Evolutionary conservation across 2,113 vertebrate genomes (phyloP).

Genomic region (Psilopogon haemacephalus): DNA sequence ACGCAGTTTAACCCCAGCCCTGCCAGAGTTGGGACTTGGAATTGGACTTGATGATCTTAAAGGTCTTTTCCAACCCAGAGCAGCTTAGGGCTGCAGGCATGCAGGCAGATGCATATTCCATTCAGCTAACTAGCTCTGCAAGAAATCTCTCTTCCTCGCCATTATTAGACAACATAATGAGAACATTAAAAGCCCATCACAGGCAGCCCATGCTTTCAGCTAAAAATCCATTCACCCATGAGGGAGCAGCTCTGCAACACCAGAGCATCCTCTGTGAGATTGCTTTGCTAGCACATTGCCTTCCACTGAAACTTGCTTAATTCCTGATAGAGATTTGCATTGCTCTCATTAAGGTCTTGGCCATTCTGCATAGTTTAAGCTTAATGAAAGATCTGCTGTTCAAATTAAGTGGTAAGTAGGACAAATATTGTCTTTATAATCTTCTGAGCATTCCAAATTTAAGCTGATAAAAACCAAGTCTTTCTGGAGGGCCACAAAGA

Average conservation of each 20-base stretch:
- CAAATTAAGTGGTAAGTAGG: not conserved
- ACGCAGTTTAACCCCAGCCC: too few species aligned
- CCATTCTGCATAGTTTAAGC: not conserved
- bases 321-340: slow-evolving; percentile 17
- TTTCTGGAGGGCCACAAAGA: too few species aligned
- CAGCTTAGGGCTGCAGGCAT: not conserved
- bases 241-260: slow-evolving; percentile 38
- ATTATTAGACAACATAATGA: slow-evolving; percentile 3
- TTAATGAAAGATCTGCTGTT: slow-evolving; percentile 25
- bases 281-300: slow-evolving; percentile 23
- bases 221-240: slow-evolving; percentile 39
- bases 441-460: slow-evolving; percentile 2
- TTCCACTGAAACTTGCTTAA: slow-evolving; percentile 43
- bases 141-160: slow-evolving; percentile 27
- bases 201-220: not conserved
- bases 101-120: not conserved
- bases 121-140: slow-evolving; percentile 33
- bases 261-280: slow-evolving; percentile 27
- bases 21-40: too few species aligned
- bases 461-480: not conserved
- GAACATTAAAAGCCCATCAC: slow-evolving; percentile 45
- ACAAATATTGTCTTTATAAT: not conserved
- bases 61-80: too few species aligned
- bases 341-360: slow-evolving; percentile 31
- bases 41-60: too few species aligned